Evolutionary conservation across 2,797 vertebrate genomes (phyloP).

Genomic region (Chiroxiphia lanceolata): DNA sequence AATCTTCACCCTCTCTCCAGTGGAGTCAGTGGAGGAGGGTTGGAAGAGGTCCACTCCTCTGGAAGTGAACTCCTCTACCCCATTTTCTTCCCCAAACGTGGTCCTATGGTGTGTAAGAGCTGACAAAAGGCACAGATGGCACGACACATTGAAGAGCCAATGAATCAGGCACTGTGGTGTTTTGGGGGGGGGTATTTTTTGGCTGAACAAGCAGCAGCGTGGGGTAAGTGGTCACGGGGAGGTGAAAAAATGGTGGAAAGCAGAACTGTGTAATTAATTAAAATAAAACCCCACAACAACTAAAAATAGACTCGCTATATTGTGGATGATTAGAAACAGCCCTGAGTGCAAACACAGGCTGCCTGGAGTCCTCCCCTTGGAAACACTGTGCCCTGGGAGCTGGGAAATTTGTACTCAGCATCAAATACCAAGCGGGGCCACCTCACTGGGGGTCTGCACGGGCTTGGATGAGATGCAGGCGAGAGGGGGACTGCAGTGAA

Average conservation of each 20-base stretch:
- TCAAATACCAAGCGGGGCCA: background rate
- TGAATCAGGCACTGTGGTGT: background rate
- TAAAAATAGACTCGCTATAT: conserved; percentile 8
- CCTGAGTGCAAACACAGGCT: background rate
- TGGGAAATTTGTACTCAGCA: conserved; percentile 6
- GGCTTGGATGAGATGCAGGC: fast-evolving
- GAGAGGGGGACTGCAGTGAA: background rate
- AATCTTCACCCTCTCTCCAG: background rate
- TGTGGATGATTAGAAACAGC: conserved; percentile 42
- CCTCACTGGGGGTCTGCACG: background rate
- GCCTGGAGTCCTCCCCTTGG: background rate
- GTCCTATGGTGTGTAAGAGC: background rate
- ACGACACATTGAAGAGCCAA: background rate
- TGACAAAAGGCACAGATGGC: conserved; percentile 32
- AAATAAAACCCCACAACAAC: background rate
- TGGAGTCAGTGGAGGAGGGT: background rate
- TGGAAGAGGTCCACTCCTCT: background rate
- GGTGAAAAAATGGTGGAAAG: conserved; percentile 6
- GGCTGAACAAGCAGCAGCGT: conserved; percentile 25
- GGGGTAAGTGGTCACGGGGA: background rate
- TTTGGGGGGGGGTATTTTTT: background rate
- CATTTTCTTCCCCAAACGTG: background rate
- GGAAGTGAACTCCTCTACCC: background rate
- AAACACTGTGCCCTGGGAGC: background rate
- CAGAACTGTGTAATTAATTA: conserved; percentile 8